A percentile compares a stretch with the other conserved stretches of the same genome.
Evolutionary conservation across 2,113 vertebrate genomes (phyloP).

Genomic region (Chauna torquata): DNA sequence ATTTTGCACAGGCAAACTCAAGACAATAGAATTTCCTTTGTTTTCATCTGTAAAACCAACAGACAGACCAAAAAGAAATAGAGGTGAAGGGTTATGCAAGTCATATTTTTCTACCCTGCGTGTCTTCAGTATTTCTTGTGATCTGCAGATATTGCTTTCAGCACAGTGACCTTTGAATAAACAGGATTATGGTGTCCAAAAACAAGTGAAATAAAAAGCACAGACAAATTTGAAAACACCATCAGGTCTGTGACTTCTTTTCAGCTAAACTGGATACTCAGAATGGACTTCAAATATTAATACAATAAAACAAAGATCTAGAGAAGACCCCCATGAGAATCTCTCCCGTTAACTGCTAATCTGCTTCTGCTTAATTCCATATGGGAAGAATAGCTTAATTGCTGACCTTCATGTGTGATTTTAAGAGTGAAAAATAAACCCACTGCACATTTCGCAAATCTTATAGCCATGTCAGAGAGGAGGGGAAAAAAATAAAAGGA

Average conservation of each 20-base stretch:
- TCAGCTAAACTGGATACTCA: slow-evolving; percentile 8
- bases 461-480: background rate
- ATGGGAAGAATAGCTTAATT: slow-evolving; percentile 26
- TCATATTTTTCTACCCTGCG: slow-evolving; percentile 39
- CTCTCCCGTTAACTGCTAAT: slow-evolving; percentile 22
- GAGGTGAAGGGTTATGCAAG: slow-evolving; percentile 49
- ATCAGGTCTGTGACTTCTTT: background rate
- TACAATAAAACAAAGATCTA: slow-evolving; percentile 3
- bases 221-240: slow-evolving; percentile 19
- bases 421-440: slow-evolving; percentile 41
- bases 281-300: slow-evolving; percentile 30
- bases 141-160: slow-evolving; percentile 58
- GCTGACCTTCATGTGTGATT: slow-evolving; percentile 40
- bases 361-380: slow-evolving; percentile 42
- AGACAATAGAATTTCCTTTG: slow-evolving; percentile 61
- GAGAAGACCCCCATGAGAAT: background rate
- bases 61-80: slow-evolving; percentile 34
- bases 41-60: slow-evolving; percentile 52
- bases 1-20: slow-evolving; percentile 39
- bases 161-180: slow-evolving; percentile 51
- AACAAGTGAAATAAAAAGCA: slow-evolving; percentile 35
- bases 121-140: slow-evolving; percentile 49
- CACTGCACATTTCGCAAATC: slow-evolving; percentile 19
- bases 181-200: slow-evolving; percentile 27
- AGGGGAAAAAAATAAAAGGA: background rate